Evolutionary conservation across 1,140 invertebrate genomes (phyloP).

Genomic region (Popillia japonica): DNA sequence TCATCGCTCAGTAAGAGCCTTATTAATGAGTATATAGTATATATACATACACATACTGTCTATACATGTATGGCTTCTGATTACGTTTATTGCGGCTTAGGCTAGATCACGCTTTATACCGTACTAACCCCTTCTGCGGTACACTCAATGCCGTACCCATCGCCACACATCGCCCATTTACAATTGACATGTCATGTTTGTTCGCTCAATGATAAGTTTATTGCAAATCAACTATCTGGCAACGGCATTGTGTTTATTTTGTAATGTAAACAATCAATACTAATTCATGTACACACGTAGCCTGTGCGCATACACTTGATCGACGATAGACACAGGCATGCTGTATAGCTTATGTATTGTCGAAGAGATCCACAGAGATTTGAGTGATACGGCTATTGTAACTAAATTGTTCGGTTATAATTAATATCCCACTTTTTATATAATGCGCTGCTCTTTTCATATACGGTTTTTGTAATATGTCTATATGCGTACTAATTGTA

Average conservation of each 20-base stretch:
- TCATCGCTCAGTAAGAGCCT: conserved; percentile 24
- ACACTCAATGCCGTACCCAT: background rate
- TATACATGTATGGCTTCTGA: background rate
- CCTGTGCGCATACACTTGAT: too few species aligned
- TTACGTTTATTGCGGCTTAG: background rate
- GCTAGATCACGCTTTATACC: background rate
- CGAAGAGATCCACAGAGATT: too few species aligned
- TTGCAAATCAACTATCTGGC: conserved; percentile 44
- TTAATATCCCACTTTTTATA: too few species aligned
- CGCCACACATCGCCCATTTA: background rate
- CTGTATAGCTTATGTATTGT: too few species aligned
- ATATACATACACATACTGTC: background rate
- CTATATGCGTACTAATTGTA: too few species aligned
- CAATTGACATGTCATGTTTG: conserved; percentile 56
- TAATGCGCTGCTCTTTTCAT: too few species aligned
- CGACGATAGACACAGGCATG: too few species aligned
- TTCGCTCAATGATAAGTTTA: conserved; percentile 55
- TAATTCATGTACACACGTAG: conserved; percentile 39
- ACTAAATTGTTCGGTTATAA: too few species aligned
- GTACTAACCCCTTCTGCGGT: background rate
- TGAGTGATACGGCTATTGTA: too few species aligned
- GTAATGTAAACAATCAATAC: conserved; percentile 40
- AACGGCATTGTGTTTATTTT: conserved; percentile 38
- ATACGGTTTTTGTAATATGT: too few species aligned
- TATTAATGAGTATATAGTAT: conserved; percentile 24